Evolutionary conservation across 2,888 invertebrate species (phyloP), one percentile per base, ranked within the genome.

Genomic region (Pyrrhia umbra): DNA sequence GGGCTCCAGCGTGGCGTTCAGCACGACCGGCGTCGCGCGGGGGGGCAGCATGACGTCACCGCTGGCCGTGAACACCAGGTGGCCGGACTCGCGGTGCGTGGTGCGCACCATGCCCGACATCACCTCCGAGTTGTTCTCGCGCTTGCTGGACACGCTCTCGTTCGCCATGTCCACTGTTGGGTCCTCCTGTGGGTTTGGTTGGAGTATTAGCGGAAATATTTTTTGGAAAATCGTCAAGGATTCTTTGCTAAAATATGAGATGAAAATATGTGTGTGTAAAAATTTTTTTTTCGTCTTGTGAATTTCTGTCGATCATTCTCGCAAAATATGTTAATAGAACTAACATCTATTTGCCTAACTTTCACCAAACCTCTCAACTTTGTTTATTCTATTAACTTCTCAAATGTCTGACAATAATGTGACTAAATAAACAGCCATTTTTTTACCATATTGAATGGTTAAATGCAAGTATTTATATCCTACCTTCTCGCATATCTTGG

Each of bases 401-500:
- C n/a, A n/a, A n/a, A n/a, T n/a, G n/a, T n/a, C n/a, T n/a, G n/a
- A n/a, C n/a, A n/a, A n/a, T n/a, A n/a, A n/a, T n/a, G n/a, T n/a
- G n/a, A n/a, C n/a, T n/a, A n/a, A n/a, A n/a, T n/a, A 6, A 30
- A 13, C 30, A 2, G 30, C 30, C 30, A 2, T 30, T 13, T n/a
- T n/a, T n/a, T n/a, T n/a, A n/a, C n/a, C n/a, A n/a, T n/a, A n/a
- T n/a, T n/a, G n/a, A n/a, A n/a, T n/a, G n/a, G n/a, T n/a, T n/a
- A n/a, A n/a, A n/a, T n/a, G n/a, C n/a, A n/a, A n/a, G n/a, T n/a
- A n/a, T n/a, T n/a, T n/a, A n/a, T n/a, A n/a, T n/a, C 6, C 61
- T 57, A 94, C 93, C 88, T 95, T 90, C 77, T 96, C 96, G 84
- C 95, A 95, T 75, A 96, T 96, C 85, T 95, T 94, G 69, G 96